Base-by-base conservation (phyloP, 2,888 invertebrate species). In the Carabus problematicus region DNA sequence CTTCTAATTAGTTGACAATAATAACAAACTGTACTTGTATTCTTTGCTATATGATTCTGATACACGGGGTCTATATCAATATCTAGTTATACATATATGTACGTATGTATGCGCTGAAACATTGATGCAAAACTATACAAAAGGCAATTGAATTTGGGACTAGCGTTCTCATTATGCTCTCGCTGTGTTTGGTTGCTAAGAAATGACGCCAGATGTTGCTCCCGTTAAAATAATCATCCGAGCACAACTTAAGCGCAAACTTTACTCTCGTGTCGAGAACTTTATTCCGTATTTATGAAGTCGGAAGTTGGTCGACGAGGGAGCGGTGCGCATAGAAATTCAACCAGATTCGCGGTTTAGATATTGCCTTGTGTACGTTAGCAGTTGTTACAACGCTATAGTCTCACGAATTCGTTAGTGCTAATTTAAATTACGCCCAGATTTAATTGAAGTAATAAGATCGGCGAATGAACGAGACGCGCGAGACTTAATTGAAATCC, bases 261-360 rank as follows among this genome's bases (percentile, higher is more conserved):
- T 69, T 69, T 69, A 69, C 69, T 69, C 69, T 62, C 62, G 61
- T 69, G 74, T 77, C 76, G 72, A 73, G 76, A 76, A 78, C 75
- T 77, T 77, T 75, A 77, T 77, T 72, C 76, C 73, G 74, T 76
- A 78, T 78, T 77, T 78, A 78, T 77, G 76, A 77, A 78, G 77
- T 76, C 75, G 74, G 74, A 77, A 78, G 76, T 78, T 77, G 73
- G 72, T 71, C 47, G 73, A 73, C 70, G 73, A 70, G 73, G 73
- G 74, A 72, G 69, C 41, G 74, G 71, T 70, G 72, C 41, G 61
- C 12, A 56, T 19, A 52, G 60, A 52, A 52, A 45, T 45, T 45
- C 45, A 73, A 74, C 73, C 71, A 74, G 72, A 73, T 73, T 72
- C 75, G 76, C 72, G 75, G 74, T 74, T 69, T 72, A 47, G 71